Percentiles rank a stretch among this genome's conserved stretches.
These are phyloP conservation scores for Coryphaenoides rupestris DNA, from an alignment of 2,113 vertebrate genomes.

Conservation along the genomic window DNA sequence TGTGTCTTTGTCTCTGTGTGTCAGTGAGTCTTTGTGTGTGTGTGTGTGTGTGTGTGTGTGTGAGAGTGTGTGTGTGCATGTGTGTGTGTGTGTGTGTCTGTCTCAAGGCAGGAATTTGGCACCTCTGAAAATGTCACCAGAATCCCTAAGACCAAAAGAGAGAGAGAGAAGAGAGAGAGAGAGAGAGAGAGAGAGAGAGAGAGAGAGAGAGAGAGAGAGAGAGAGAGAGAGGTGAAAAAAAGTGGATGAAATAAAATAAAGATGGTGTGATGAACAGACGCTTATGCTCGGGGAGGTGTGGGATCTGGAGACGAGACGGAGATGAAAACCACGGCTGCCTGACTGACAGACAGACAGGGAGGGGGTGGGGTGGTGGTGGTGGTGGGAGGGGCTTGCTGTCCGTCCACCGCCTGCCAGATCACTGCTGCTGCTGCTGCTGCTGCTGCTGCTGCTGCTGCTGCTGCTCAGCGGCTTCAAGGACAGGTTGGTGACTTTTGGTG, in stretches of 20 bases:
- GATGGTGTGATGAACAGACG: slow-evolving; percentile 46
- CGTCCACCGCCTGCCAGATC: no score
- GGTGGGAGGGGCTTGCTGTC: neutral
- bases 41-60: slow-evolving; percentile 1
- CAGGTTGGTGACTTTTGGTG: neutral
- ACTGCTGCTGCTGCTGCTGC: no score
- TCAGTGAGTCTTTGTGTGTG: slow-evolving; percentile 18
- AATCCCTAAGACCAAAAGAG: slow-evolving; percentile 20
- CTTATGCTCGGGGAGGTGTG: slow-evolving; percentile 47
- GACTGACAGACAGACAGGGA: slow-evolving; percentile 11
- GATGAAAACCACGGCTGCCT: slow-evolving; percentile 32
- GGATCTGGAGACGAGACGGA: slow-evolving; percentile 36
- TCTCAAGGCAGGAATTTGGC: slow-evolving; percentile 57
- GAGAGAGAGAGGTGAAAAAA: slow-evolving; percentile 4
- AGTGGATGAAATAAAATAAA: no score
- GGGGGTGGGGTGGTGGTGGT: no score
- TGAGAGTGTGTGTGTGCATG: neutral
- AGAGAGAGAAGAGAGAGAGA: slow-evolving; percentile 22
- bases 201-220: slow-evolving; percentile 21
- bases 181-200: neutral
- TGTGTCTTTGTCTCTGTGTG: no score
- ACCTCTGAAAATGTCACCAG: slow-evolving; percentile 64
- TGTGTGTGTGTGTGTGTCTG: slow-evolving; percentile 16
- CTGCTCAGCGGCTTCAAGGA: slow-evolving; percentile 28
- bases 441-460: no score